Base-by-base conservation (phyloP, 2,888 invertebrate genomes). In the Nomada ruficornis region DNA sequence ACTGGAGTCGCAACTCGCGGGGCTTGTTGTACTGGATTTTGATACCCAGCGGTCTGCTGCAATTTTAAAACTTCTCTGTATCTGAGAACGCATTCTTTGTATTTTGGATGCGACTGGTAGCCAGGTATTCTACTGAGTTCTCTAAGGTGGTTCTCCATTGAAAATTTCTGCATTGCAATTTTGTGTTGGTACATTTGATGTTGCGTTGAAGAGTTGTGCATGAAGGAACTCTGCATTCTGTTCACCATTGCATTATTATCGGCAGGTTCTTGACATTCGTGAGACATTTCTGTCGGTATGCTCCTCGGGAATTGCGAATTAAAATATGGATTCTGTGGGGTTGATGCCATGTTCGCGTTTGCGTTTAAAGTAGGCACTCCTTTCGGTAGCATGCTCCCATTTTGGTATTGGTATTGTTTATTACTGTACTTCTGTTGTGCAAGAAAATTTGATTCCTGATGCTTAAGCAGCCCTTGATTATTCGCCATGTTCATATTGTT, bases 61-160 rank as follows among this genome's bases (percentile, higher is more conserved):
- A 92, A 74, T 67, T 93, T 91, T 36, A 93, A 42, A 4, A 92
- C 55, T 74, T 93, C 93, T 11, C 90, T 87, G 44, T 93, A 93
- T 69, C 89, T 91, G 80, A 91, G 86, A 3, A 92, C 69, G 76
- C 89, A 93, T 63, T 94, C 94, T 67, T 93, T 93, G 80, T 93
- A 94, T 62, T 93, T 92, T 0, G 93, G 92, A 77, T 93, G 93
- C 0, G 90, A 89, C 50, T 92, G 91, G 65, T 93, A 93, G 0
- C 93, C 93, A 1, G 93, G 93, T 29, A 93, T 89, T 13, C 91
- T 89, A 9, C 91, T 72, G 63, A 92, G 86, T 20, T 93, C 92
- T 15, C 91, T 86, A 20, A 94, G 80, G 70, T 93, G 91, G 78
- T 90, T 92, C 57, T 94, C 94, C 72, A 93, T 67, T 2, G 91